These are phyloP conservation scores for Zophobas morio DNA, from an alignment of 1,140 invertebrate genomes.

Conservation along the genomic window DNA sequence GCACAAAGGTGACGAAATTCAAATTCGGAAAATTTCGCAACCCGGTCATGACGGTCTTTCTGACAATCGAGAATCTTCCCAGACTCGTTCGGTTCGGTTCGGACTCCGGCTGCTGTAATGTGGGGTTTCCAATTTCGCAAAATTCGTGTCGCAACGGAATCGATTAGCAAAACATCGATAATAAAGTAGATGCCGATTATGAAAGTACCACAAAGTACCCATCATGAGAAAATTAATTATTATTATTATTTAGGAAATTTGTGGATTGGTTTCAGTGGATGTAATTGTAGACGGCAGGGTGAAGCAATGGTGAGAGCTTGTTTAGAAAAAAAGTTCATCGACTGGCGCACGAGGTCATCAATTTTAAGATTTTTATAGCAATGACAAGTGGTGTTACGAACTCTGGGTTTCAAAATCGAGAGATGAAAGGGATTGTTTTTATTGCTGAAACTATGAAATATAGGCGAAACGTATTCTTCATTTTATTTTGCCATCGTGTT, in stretches of 20 bases:
- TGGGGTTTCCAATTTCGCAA: conserved; percentile 18
- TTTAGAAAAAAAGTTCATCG: conserved; percentile 17
- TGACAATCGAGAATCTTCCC: not conserved
- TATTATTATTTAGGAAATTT: conserved; percentile 14
- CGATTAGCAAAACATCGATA: conserved; percentile 20
- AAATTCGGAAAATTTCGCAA: no score
- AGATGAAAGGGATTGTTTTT: not conserved
- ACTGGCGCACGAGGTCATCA: conserved; percentile 26
- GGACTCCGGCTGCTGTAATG: not conserved
- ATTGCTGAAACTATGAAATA: no score
- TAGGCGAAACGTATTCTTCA: no score
- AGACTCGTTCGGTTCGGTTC: not conserved
- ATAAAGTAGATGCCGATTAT: conserved; percentile 11
- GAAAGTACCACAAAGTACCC: conserved; percentile 18
- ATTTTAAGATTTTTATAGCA: not conserved
- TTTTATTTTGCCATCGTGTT: no score
- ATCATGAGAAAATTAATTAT: conserved; percentile 6
- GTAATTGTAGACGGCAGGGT: conserved; percentile 1
- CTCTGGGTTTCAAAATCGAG: conserved; percentile 17
- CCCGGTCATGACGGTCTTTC: no score
- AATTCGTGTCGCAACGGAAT: conserved; percentile 2
- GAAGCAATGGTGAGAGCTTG: conserved; percentile 31
- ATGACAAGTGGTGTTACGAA: not conserved
- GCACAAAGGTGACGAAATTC: conserved; percentile 22
- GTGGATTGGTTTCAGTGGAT: not conserved